Evolutionary conservation across 2,888 invertebrate species (phyloP).

Genomic region (Myathropa florea): DNA sequence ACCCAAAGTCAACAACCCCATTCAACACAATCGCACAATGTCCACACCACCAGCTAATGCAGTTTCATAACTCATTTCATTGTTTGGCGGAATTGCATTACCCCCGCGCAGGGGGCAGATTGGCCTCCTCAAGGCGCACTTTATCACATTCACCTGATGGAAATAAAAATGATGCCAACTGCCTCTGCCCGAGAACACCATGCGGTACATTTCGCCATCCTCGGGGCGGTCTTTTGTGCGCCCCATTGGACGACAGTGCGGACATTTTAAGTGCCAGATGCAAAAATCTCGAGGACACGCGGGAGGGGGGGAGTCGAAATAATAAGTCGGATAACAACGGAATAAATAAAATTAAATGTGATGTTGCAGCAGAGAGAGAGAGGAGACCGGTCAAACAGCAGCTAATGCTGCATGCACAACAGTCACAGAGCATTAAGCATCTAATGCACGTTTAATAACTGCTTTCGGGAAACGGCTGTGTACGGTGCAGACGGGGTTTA

Average conservation of each 20-base stretch:
- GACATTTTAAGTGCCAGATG: slow-evolving; percentile 68
- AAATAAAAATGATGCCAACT: slow-evolving; percentile 45
- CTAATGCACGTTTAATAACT: slow-evolving; percentile 70
- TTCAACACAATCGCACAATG: slow-evolving; percentile 17
- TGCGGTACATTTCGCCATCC: slow-evolving; percentile 5
- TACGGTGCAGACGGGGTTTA: slow-evolving; percentile 43
- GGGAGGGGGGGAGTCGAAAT: slow-evolving; percentile 39
- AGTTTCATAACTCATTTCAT: slow-evolving; percentile 69
- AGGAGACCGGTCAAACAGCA: not conserved
- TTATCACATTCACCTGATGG: slow-evolving; percentile 60
- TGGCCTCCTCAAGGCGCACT: not conserved
- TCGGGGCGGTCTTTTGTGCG: not conserved
- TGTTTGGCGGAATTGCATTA: slow-evolving; percentile 43
- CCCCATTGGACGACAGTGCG: slow-evolving; percentile 57
- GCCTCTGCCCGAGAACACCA: no score
- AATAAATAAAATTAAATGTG: slow-evolving; percentile 70
- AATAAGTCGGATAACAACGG: slow-evolving; percentile 65
- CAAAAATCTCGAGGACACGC: slow-evolving; percentile 47
- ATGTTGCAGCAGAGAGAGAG: slow-evolving; percentile 49
- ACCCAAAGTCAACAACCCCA: not conserved
- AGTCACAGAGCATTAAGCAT: slow-evolving; percentile 67
- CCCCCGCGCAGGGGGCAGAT: not conserved
- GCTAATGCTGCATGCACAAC: slow-evolving; percentile 64
- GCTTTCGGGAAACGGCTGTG: slow-evolving; percentile 9
- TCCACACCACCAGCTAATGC: slow-evolving; percentile 55